Base-by-base conservation (phyloP, 2,888 invertebrate species). In the Cremastobaeus sp. region DNA sequence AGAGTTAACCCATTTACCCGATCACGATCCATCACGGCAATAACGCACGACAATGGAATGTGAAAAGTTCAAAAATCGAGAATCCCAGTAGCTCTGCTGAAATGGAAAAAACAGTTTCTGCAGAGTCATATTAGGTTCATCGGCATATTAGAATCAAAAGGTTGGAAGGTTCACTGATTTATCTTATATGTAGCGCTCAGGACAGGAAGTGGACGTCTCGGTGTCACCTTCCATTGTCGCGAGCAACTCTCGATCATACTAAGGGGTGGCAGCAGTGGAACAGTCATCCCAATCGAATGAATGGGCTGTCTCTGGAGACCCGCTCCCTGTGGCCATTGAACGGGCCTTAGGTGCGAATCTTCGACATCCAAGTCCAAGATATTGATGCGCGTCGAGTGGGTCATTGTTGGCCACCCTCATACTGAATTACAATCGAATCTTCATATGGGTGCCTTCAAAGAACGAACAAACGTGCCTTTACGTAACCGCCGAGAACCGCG, bases 361-460 rank as follows among this genome's bases (percentile, higher is more conserved):
- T 69, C 45, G 55, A 34, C 30, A 41, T 37, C 28, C 55, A 41
- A 55, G 50, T 64, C 70, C 35, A 35, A 48, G 72, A 72, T 60
- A 72, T 72, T 72, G 71, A 72, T 59, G 71, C 50, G 32, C 62
- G 14, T 72, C 65, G 71, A 72, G 68, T 68, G 65, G 59, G 59
- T 65, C 59, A 52, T 65, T 59, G 65, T 72, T 62, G 8, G 21
- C 52, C 71, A 50, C 64, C 71, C 64, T 64, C 71, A 25, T 55
- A 4, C 37, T 15, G 35, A 66, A 57, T 41, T 47, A 71, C 55
- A 55, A 52, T 62, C 57, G 39, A 39, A 57, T 43, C 21, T 17
- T 47, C 45, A 37, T 50, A 57, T 41, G 65, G 32, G 11, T 15
- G 45, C 17, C 28, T 55, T 37, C 18, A 47, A 48, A 48, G 34